Base-by-base conservation (phyloP, 1,140 invertebrate genomes). In the Cydia fagiglandana region DNA sequence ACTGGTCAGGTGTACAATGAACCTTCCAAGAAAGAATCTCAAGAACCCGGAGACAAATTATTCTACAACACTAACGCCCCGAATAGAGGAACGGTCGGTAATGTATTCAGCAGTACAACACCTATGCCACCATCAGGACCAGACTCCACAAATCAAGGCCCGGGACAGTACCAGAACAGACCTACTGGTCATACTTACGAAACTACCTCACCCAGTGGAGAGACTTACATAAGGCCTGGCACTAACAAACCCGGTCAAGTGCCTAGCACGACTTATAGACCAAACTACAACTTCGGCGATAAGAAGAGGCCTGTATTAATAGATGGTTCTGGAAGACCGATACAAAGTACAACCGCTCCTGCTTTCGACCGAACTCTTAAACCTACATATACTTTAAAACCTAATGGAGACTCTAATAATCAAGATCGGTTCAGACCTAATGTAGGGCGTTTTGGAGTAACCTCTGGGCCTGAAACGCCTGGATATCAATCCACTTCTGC, bases 241-340 rank as follows among this genome's bases (percentile, higher is more conserved):
- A 30, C 20, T 10, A 24, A 68, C 20, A 41, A 12, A 24, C 20
- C 64, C 12, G 34, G 30, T 68, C 41, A 73, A 61, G 9, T 76
- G 6, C 66, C 75, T 56, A 76, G 75, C 30, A 80, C 76, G 15
- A 80, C 76, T n/a, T 77, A 76, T 15, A 56, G 75, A 17, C 79
- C 79, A 64, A 73, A 70, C 70, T 64, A 74, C 13, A 73, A 30
- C 76, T 38, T 73, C n/a, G 68, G 56, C 6, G 53, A 77, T 64
- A 24, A 64, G 7, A 74, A 56, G 0, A 30, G 77, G 38, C 73
- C 75, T 13, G 50, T 77, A 45, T 73, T 47, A 2, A 50, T 77
- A 17, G 76, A 82, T 61, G 75, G 30, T 10, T 77, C 75, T 53
- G 75, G 75, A 75, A 66, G 76, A 73, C 81, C 81, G 15, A 75